These are phyloP conservation scores for Dicyrtomina minuta DNA, from an alignment of 2,888 invertebrate species.

Conservation along the genomic window DNA sequence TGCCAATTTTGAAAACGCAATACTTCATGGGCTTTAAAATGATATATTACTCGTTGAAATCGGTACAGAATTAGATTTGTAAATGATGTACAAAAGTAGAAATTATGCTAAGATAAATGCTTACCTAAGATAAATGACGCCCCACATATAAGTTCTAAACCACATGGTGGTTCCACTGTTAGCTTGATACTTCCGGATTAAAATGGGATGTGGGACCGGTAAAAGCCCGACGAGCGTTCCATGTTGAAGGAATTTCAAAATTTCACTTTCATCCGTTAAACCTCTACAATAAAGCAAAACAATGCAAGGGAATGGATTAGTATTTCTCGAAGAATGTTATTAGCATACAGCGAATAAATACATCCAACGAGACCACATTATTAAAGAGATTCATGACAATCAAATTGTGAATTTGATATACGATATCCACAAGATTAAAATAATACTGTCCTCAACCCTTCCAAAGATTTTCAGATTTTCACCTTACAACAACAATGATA, in stretches of 20 bases:
- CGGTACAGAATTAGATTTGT: too few relatives aligned
- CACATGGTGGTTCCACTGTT: constrained; percentile 98
- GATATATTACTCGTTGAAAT: too few relatives aligned
- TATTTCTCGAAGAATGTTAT: too few relatives aligned
- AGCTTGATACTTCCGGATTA: constrained; percentile 98
- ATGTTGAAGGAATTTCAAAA: constrained; percentile 88
- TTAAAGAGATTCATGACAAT: background rate
- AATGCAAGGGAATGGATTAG: too few relatives aligned
- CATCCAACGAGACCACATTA: background rate
- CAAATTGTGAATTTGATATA: background rate
- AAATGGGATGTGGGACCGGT: constrained; percentile 98
- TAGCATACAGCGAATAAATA: constrained; percentile 22
- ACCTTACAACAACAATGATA: too few relatives aligned
- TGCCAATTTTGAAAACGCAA: too few relatives aligned
- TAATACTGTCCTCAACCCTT: background rate
- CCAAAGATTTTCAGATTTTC: background rate
- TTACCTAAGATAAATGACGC: constrained; percentile 93
- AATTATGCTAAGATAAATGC: too few relatives aligned
- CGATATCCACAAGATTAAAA: background rate
- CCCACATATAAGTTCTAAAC: constrained; percentile 99
- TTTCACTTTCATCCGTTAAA: constrained; percentile 98
- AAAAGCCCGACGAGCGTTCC: constrained; percentile 95
- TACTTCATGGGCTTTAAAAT: too few relatives aligned
- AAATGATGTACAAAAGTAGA: too few relatives aligned
- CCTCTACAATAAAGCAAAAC: too few relatives aligned